Evolutionary conservation across 2,797 vertebrate species (phyloP), one percentile per base, ranked within the genome.

Genomic region (Cetoscarus ocellatus): DNA sequence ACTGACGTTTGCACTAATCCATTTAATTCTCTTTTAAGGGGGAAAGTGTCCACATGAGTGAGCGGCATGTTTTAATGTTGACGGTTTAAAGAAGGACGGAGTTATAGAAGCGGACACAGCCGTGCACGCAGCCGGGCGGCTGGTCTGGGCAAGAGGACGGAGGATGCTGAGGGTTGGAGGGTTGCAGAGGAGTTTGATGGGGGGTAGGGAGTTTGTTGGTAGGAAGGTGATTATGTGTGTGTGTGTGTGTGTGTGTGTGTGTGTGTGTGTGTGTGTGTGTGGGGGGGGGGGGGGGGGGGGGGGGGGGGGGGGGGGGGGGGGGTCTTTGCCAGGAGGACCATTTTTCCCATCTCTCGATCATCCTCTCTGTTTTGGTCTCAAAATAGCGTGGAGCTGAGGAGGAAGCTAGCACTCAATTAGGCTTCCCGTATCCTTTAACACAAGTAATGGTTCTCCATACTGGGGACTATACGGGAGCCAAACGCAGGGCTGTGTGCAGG

Each of bases 1-100:
- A 94, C 89, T 93, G 93, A 94, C 91, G 82, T 93, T 92, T 93
- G 74, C 55, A 44, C 87, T 94, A 93, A 95, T 94, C 88, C 80
- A 86, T 90, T 93, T 94, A 94, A 95, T 94, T 93, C 88, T 91
- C 90, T 91, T 93, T 93, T 90, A 91, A 92, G 88, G 88, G 88
- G 82, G 74, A 78, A 85, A 87, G 80, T 61, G 84, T 93, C 76
- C 92, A 93, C 90, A 88, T 93, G 92, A 92, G 82, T 80, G 91
- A 92, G 83, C 80, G 56, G 75, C 69, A 11, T 39, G 72, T 90
- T 93, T 91, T 83, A 91, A 92, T 88, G 89, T 88, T 90, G 90
- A 93, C 85, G 87, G 93, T 90, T 87, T 88, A 83, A 89, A 90
- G 86, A 94, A 70, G 80, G 87, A 85, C 56, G 36, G 86, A 88